These are phyloP conservation scores for Chanos chanos DNA, from an alignment of 2,797 vertebrate genomes.

Conservation along the genomic window DNA sequence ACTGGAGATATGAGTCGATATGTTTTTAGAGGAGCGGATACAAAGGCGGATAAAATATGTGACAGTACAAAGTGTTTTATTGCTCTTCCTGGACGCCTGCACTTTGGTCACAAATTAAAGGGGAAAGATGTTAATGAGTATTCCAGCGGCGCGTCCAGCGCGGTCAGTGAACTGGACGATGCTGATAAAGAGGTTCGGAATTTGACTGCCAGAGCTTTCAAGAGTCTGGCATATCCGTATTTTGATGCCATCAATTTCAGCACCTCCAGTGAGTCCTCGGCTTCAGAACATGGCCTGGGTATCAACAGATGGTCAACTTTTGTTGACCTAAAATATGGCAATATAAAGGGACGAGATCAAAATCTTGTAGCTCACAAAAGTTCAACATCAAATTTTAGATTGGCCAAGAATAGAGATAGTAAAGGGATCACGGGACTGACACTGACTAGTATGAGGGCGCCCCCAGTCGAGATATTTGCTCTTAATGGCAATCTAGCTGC, in stretches of 20 bases:
- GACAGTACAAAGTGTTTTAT: constrained; percentile 69
- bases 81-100: constrained; percentile 79
- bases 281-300: constrained; percentile 78
- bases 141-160: constrained; percentile 88
- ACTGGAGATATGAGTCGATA: constrained; percentile 80
- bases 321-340: constrained; percentile 86
- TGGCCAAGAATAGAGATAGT: constrained; percentile 55
- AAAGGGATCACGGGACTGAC: constrained; percentile 46
- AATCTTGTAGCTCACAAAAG: constrained; percentile 61
- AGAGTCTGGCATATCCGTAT: constrained; percentile 88
- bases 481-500: constrained; percentile 56
- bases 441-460: constrained; percentile 56
- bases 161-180: constrained; percentile 90
- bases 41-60: constrained; percentile 61
- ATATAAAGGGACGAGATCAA: constrained; percentile 70
- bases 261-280: constrained; percentile 85
- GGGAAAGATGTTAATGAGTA: constrained; percentile 72
- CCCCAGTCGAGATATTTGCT: constrained; percentile 76
- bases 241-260: constrained; percentile 83
- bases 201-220: constrained; percentile 87
- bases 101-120: constrained; percentile 67
- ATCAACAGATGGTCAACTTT: constrained; percentile 88
- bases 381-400: constrained; percentile 59
- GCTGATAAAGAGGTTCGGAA: constrained; percentile 94
- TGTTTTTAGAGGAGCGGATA: constrained; percentile 72